Percentiles rank a stretch among this genome's conserved stretches.
Evolutionary conservation across 2,113 vertebrate species (phyloP).

Genomic region (Arizona elegans): DNA sequence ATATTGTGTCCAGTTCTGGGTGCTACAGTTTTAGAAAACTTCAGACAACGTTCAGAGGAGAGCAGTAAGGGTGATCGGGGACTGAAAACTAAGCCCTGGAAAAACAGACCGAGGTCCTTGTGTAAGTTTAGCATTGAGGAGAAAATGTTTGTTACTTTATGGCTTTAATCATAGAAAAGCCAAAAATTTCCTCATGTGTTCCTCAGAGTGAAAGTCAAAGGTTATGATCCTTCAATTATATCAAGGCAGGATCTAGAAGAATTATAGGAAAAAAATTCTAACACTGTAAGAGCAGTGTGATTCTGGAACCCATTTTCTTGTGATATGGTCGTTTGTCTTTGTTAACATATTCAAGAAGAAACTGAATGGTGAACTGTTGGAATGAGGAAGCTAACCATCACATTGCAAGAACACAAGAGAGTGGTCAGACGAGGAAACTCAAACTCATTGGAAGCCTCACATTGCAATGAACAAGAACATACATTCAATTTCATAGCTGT

Average conservation of each 20-base stretch:
- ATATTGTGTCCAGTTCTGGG: not conserved
- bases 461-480: not conserved
- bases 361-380: not conserved
- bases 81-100: not conserved
- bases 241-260: not conserved
- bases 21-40: not conserved
- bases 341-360: not conserved
- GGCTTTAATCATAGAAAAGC: not conserved
- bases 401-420: not conserved
- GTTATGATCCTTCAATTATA: not conserved
- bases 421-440: not conserved
- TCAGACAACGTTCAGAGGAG: not conserved
- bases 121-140: not conserved
- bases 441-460: not conserved
- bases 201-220: not conserved
- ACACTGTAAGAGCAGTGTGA: not conserved
- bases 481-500: not conserved
- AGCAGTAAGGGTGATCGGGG: not conserved
- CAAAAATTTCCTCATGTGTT: not conserved
- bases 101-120: not conserved
- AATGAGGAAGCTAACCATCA: not conserved
- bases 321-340: not conserved
- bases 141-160: not conserved
- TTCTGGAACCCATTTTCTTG: not conserved
- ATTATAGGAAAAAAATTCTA: not conserved